Base-by-base conservation (phyloP, 1,140 invertebrate species). In the Oryctes rhinoceros region DNA sequence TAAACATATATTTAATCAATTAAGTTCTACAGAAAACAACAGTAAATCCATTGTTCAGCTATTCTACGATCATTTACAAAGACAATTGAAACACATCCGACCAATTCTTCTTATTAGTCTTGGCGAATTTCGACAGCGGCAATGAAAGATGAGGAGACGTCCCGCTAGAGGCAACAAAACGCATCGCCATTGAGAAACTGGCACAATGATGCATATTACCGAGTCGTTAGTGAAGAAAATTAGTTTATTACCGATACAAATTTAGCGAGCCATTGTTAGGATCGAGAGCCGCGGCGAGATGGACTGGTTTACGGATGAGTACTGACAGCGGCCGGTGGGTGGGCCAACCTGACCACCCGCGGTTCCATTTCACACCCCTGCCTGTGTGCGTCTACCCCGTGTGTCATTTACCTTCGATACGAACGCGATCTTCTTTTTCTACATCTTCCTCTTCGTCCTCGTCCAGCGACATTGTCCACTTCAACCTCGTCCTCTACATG, bases 301-400 rank as follows among this genome's bases (percentile, higher is more conserved):
- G 53, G 75, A 76, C 75, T 76, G 75, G 75, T 76, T 76, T 76
- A 76, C 59, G 62, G 78, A 79, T 79, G 78, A 79, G 78, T 62
- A 79, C 53, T 79, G 78, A 79, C 78, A 79, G 78, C 48, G 20
- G 35, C 65, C 76, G 59, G 78, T 79, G 78, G 53, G 78, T 79
- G 78, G 78, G 78, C 78, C 37, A 62, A 65, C 49, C 53, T 59
- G 78, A 37, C 78, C 78, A 79, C 78, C 78, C 78, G 53, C 35
- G 78, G 78, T 79, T 18, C 59, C 59, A 37, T 39, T 79, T 79
- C 78, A 79, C 78, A 79, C 78, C 78, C 78, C 77, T 37, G 53
- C 53, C 77, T 35, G 65, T 71, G 53, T 59, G 53, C n/a, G 53
- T 59, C 53, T 59, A 78, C 77, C 77, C 47, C 30, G 53, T 62